Evolutionary conservation across 2,888 invertebrate genomes (phyloP).

Genomic region (Tenthredo distinguenda): DNA sequence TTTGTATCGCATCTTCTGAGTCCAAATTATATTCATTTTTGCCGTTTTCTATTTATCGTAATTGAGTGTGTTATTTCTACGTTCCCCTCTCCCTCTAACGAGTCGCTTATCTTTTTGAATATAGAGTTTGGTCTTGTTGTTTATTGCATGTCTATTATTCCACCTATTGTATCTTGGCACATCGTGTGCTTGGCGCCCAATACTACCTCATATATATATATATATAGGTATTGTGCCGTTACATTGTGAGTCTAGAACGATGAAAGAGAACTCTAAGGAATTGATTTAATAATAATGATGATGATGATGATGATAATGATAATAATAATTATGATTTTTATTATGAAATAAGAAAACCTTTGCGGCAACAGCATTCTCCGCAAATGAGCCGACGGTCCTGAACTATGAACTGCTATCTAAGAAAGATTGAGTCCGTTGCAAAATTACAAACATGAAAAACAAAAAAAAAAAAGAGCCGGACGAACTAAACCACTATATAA

Average conservation of each 20-base stretch:
- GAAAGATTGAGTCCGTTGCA: conserved; percentile 13
- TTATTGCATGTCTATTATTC: too few relatives aligned
- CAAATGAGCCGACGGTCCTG: background rate
- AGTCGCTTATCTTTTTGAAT: too few relatives aligned
- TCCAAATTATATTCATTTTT: too few relatives aligned
- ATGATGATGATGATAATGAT: background rate
- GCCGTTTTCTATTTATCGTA: too few relatives aligned
- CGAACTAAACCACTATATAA: conserved; percentile 54
- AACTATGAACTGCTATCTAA: conserved; percentile 24
- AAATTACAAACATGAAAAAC: conserved; percentile 9
- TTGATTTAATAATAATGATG: background rate
- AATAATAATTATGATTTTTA: background rate
- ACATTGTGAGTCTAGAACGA: background rate
- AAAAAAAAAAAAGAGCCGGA: background rate
- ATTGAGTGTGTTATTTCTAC: too few relatives aligned
- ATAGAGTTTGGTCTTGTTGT: too few relatives aligned
- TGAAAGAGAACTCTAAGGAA: background rate
- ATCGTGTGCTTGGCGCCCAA: too few relatives aligned
- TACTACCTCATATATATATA: background rate
- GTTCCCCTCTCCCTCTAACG: too few relatives aligned
- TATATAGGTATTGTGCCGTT: background rate
- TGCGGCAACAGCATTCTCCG: background rate
- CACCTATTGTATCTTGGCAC: too few relatives aligned
- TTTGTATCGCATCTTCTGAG: too few relatives aligned
- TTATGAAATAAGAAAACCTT: background rate